These are phyloP conservation scores for Chloroclystis v-ata DNA, from an alignment of 2,888 invertebrate species.

Conservation along the genomic window DNA sequence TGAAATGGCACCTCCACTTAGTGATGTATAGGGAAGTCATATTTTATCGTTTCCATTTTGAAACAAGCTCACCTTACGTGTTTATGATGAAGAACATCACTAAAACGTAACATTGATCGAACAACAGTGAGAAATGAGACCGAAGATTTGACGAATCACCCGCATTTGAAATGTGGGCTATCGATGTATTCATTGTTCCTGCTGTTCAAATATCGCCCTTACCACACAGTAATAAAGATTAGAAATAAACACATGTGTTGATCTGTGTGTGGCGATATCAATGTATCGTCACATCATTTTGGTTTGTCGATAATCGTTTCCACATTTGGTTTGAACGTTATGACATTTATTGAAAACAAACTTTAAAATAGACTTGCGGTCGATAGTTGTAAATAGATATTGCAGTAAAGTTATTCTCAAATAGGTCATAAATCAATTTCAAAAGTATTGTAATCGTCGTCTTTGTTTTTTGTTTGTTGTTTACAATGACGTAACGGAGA, in stretches of 20 bases:
- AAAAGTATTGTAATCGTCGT: conserved; percentile 54
- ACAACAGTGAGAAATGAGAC: conserved; percentile 61
- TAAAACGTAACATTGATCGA: conserved; percentile 40
- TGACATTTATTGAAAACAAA: not conserved
- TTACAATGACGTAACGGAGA: too few species aligned
- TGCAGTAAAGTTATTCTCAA: conserved; percentile 1
- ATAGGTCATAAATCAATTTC: conserved; percentile 54
- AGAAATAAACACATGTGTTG: conserved; percentile 34
- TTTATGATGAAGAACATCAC: conserved; percentile 24
- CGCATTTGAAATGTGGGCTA: conserved; percentile 55
- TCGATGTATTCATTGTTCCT: conserved; percentile 56
- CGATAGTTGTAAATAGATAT: conserved; percentile 22
- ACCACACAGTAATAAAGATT: conserved; percentile 11
- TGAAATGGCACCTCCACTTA: too few species aligned
- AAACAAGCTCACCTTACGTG: too few species aligned
- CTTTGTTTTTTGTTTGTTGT: conserved; percentile 49
- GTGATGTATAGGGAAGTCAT: too few species aligned
- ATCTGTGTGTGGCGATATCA: conserved; percentile 53
- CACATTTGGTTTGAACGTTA: conserved; percentile 22
- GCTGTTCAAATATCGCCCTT: conserved; percentile 17
- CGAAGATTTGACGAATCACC: conserved; percentile 65
- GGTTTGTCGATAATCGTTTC: conserved; percentile 40
- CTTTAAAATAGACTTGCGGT: too few species aligned
- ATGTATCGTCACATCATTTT: conserved; percentile 58
- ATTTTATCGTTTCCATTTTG: too few species aligned